Percentiles rank a stretch among this genome's conserved stretches.
These are phyloP conservation scores for Gallinago solitaria DNA, from an alignment of 2,797 vertebrate genomes.

Conservation along the genomic window DNA sequence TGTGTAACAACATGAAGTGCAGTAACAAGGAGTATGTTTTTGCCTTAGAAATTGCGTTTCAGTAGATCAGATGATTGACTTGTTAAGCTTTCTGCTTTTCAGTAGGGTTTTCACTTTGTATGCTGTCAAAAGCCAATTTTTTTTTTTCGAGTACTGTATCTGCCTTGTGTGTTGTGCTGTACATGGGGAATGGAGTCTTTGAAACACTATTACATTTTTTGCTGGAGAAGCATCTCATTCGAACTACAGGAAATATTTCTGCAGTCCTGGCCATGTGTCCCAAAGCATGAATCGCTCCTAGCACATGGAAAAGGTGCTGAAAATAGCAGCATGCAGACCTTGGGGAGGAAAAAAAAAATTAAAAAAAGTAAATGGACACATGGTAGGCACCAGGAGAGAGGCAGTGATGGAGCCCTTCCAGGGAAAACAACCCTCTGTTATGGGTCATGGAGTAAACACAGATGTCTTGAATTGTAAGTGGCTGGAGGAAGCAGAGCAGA, in stretches of 20 bases:
- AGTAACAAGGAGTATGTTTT: not conserved
- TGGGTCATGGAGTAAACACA: slow-evolving; percentile 55
- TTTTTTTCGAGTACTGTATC: not conserved
- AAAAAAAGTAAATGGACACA: slow-evolving; percentile 34
- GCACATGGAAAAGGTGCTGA: slow-evolving; percentile 35
- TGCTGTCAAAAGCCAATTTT: not conserved
- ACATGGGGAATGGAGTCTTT: not conserved
- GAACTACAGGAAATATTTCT: slow-evolving; percentile 64
- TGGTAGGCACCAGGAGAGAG: slow-evolving; percentile 63
- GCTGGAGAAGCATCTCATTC: not conserved
- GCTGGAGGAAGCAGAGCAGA: not conserved
- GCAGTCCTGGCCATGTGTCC: slow-evolving; percentile 33
- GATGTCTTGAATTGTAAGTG: slow-evolving; percentile 24
- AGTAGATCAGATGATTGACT: not conserved
- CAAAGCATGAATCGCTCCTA: slow-evolving; percentile 38
- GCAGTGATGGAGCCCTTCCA: slow-evolving; percentile 52
- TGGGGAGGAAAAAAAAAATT: not conserved
- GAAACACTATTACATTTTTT: not conserved
- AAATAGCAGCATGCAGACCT: slow-evolving; percentile 43
- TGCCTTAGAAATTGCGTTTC: not conserved
- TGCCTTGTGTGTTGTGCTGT: not conserved
- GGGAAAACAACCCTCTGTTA: slow-evolving; percentile 52
- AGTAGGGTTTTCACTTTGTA: not conserved
- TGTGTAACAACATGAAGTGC: not conserved
- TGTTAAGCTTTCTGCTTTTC: not conserved